These are phyloP conservation scores for Parazoanthus darwini DNA, from an alignment of 92 coral and sea anemone genomes.

Conservation along the genomic window DNA sequence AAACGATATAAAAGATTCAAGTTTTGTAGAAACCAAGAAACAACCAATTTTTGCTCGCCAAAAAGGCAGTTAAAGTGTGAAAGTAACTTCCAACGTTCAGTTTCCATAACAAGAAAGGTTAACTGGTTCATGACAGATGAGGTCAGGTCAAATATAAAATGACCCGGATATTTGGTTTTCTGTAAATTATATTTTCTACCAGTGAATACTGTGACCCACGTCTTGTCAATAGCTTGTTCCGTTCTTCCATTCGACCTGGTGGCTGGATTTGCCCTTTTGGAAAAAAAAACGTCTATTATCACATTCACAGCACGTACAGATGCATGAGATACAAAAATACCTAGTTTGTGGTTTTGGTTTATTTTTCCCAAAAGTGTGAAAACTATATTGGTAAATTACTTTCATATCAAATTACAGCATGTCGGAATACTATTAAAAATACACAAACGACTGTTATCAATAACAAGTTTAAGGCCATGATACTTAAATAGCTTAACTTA, in stretches of 20 bases:
- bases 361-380: no score
- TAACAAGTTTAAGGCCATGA: not conserved
- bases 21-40: no score
- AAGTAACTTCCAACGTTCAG: no score
- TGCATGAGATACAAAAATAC: not conserved
- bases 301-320: not conserved
- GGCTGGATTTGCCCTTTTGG: not conserved
- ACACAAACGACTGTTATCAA: no score
- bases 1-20: no score
- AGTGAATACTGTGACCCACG: not conserved
- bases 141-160: not conserved
- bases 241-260: not conserved
- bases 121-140: not conserved
- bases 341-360: no score
- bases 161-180: not conserved
- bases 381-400: no score
- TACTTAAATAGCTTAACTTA: no score
- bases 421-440: no score
- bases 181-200: not conserved
- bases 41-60: no score
- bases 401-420: no score
- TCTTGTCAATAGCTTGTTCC: not conserved
- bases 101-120: not conserved
- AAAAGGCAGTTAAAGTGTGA: no score
- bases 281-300: not conserved